Evolutionary conservation across 2,888 invertebrate genomes (phyloP).

Genomic region (Drosophila nigritarsus): DNA sequence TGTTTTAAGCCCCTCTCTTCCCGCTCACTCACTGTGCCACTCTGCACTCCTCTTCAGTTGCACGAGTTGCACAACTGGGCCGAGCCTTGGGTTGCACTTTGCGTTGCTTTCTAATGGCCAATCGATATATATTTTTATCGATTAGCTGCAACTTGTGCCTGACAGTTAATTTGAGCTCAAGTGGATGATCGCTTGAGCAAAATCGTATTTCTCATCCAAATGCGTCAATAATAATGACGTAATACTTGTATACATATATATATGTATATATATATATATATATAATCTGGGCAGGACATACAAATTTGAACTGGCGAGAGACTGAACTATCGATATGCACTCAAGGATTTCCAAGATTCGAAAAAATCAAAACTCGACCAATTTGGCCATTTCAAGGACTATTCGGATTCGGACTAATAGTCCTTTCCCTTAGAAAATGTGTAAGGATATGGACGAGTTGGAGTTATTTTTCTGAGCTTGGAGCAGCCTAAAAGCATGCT

Average conservation of each 20-base stretch:
- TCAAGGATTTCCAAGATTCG: background rate
- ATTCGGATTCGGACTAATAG: background rate
- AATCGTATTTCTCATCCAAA: background rate
- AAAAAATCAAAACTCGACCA: no score
- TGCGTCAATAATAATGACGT: background rate
- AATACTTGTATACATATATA: background rate
- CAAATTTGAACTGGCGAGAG: background rate
- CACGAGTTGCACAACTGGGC: constrained; percentile 1
- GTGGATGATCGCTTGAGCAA: background rate
- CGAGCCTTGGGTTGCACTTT: background rate
- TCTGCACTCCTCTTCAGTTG: background rate
- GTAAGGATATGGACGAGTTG: background rate
- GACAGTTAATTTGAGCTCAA: constrained; percentile 13
- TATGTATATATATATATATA: background rate
- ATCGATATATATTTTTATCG: constrained; percentile 45
- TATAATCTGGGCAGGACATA: background rate
- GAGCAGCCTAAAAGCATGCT: background rate
- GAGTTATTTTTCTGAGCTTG: background rate
- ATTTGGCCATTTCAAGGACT: background rate
- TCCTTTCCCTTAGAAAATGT: background rate
- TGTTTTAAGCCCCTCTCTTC: constrained; percentile 38
- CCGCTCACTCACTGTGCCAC: background rate
- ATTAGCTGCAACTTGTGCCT: constrained; percentile 7
- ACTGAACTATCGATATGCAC: background rate
- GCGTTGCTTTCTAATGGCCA: constrained; percentile 17